phyloP scores from a whole-genome alignment of 2,888 invertebrate species.

The Ariolimax columbianus region DNA sequence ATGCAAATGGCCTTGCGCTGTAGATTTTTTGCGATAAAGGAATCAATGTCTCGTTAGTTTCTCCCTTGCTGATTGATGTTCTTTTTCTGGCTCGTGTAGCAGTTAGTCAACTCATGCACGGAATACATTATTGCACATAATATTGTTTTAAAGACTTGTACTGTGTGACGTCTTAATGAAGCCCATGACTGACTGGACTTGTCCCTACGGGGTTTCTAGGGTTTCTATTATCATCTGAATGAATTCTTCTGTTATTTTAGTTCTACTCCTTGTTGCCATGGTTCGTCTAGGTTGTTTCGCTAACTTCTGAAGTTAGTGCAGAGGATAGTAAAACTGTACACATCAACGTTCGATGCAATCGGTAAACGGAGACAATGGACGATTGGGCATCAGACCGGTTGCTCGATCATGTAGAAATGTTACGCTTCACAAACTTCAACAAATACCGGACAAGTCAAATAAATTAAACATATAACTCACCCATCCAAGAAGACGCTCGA shows the following conservation, averaged over 20 bases:
- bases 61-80: slow-evolving; percentile 10
- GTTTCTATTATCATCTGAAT: neutral
- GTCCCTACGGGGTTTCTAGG: neutral
- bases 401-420: too few species aligned
- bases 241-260: slow-evolving; percentile 6
- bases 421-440: too few species aligned
- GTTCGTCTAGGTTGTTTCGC: neutral
- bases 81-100: neutral
- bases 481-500: too few species aligned
- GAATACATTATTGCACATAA: slow-evolving; percentile 17
- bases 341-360: too few species aligned
- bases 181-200: neutral
- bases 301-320: too few species aligned
- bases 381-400: too few species aligned
- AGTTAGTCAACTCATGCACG: neutral
- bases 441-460: too few species aligned
- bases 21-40: slow-evolving; percentile 7
- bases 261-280: neutral
- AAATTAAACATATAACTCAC: too few species aligned
- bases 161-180: neutral
- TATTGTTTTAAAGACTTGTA: slow-evolving; percentile 27
- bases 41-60: slow-evolving; percentile 33
- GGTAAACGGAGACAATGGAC: too few species aligned
- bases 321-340: too few species aligned
- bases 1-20: slow-evolving; percentile 27